phyloP scores from a whole-genome alignment of 2,113 vertebrate genomes.

The Chionis minor region DNA sequence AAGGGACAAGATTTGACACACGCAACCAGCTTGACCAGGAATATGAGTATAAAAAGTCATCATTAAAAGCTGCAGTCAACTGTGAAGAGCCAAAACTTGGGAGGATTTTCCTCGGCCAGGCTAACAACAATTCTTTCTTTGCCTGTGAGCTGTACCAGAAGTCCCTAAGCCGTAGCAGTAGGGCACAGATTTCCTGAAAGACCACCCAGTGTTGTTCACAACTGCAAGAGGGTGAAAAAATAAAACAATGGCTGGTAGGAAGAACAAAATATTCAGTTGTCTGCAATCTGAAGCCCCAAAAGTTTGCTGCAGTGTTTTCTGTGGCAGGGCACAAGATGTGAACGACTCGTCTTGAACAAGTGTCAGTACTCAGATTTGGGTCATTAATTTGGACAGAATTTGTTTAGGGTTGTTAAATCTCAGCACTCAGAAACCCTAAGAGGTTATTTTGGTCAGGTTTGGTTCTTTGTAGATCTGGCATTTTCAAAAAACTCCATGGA shows the following conservation, averaged over 20 bases:
- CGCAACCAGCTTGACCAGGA: neutral
- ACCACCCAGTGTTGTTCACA: neutral
- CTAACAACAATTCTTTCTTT: neutral
- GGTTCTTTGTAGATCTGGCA: neutral
- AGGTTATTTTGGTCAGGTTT: neutral
- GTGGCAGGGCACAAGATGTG: neutral
- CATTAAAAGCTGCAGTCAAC: neutral
- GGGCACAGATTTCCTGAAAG: neutral
- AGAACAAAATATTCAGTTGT: neutral
- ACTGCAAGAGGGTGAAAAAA: neutral
- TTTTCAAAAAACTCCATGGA: neutral
- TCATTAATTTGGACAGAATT: neutral
- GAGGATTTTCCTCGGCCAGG: neutral
- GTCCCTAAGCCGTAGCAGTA: neutral
- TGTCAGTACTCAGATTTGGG: neutral
- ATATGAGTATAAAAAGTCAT: neutral
- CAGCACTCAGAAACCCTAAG: neutral
- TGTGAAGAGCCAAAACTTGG: neutral
- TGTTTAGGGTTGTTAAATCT: neutral
- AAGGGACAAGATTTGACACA: neutral
- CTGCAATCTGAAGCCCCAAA: neutral
- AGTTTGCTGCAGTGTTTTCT: neutral
- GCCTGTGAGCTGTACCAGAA: neutral
- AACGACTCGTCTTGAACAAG: neutral
- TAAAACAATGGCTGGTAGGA: neutral